Evolutionary conservation across 2,113 vertebrate species (phyloP).

Genomic region (Spermophilus dauricus): DNA sequence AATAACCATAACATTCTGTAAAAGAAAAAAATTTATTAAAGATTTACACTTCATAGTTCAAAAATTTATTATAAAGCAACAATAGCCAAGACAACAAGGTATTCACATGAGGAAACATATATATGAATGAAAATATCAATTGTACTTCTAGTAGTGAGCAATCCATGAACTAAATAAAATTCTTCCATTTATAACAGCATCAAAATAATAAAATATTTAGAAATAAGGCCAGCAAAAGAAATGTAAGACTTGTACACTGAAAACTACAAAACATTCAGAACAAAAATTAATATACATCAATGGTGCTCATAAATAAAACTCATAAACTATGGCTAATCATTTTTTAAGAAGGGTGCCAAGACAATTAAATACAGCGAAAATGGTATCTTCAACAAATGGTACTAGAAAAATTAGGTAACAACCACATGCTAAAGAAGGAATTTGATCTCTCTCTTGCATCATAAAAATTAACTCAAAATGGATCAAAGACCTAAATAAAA

Average conservation of each 20-base stretch:
- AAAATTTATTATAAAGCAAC: neutral
- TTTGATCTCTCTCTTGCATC: neutral
- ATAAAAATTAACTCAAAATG: slow-evolving; percentile 20
- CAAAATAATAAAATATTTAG: no score
- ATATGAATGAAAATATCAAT: no score
- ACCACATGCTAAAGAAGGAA: neutral
- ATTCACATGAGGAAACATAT: neutral
- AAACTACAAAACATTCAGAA: no score
- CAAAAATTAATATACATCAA: neutral
- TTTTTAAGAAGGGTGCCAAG: neutral
- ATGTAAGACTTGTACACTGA: no score
- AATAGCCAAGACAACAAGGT: neutral
- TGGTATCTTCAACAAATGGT: neutral
- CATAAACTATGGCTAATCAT: neutral
- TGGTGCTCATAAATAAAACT: neutral
- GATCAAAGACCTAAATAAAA: neutral
- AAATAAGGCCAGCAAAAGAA: no score
- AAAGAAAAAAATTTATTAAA: neutral
- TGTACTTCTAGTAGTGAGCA: no score
- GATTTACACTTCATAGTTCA: neutral
- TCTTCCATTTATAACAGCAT: no score
- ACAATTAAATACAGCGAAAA: neutral
- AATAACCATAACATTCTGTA: neutral
- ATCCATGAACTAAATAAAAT: no score
- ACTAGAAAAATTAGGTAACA: neutral